Conservation (phyloP, 2,113 vertebrate species). For the Rissa tridactyla region DNA sequence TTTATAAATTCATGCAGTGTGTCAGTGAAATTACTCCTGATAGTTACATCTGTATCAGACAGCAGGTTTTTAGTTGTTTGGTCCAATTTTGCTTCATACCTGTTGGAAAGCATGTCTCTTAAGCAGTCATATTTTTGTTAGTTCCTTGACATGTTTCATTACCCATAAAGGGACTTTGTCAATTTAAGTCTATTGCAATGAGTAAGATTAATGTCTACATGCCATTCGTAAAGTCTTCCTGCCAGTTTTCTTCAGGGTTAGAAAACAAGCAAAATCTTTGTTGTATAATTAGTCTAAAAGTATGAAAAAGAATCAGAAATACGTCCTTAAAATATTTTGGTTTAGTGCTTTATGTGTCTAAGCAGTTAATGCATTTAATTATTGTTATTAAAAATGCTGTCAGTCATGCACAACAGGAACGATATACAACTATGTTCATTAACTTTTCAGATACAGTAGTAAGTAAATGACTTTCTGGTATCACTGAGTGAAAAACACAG, state of each 20-base stretch:
- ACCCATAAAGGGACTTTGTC: neutral
- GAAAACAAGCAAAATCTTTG: neutral
- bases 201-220: neutral
- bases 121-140: neutral
- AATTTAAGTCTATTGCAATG: neutral
- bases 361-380: neutral
- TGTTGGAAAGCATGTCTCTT: neutral
- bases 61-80: neutral
- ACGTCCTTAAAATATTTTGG: neutral
- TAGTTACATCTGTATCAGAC: neutral
- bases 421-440: neutral
- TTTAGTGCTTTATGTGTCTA: neutral
- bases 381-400: neutral
- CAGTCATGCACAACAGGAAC: neutral
- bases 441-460: neutral
- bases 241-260: neutral
- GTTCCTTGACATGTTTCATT: neutral
- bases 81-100: neutral
- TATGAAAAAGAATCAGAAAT: neutral
- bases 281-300: neutral
- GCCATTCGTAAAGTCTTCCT: neutral
- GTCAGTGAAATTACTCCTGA: neutral
- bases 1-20: neutral
- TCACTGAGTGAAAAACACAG: neutral
- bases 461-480: neutral